These are phyloP conservation scores for Gymnogyps californianus DNA, from an alignment of 2,113 vertebrate species.

Conservation along the genomic window DNA sequence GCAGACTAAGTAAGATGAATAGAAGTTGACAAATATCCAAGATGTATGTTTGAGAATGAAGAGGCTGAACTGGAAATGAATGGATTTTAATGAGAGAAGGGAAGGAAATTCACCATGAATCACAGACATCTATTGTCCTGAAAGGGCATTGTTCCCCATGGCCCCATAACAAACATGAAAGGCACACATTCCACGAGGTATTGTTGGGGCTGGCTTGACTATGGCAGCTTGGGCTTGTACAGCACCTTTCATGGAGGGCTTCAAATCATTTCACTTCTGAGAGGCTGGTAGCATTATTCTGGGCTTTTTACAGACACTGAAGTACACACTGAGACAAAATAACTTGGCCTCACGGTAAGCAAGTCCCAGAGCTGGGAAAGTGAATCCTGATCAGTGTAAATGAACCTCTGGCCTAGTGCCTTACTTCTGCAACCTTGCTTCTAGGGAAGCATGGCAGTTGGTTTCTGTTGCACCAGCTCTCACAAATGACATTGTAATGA, in stretches of 20 bases:
- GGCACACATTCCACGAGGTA: neutral
- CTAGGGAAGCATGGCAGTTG: neutral
- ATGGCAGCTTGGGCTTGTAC: neutral
- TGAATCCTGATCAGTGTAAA: neutral
- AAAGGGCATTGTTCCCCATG: neutral
- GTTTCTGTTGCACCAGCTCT: neutral
- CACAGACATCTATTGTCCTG: neutral
- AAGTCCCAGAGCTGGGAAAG: neutral
- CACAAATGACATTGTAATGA: neutral
- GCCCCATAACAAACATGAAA: conserved; percentile 3
- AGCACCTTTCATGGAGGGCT: neutral
- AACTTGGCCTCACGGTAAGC: neutral
- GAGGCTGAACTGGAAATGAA: conserved; percentile 25
- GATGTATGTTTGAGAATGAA: conserved; percentile 27
- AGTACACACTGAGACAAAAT: neutral
- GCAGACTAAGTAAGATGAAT: conserved; percentile 15
- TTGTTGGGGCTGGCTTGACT: neutral
- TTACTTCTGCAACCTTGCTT: neutral
- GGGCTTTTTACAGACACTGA: neutral
- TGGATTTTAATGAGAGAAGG: conserved; percentile 36
- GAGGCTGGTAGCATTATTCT: neutral
- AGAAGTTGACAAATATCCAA: conserved; percentile 55
- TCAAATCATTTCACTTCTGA: neutral
- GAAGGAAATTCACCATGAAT: conserved; percentile 10
- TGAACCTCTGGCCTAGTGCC: neutral